A percentile compares a stretch with the other conserved stretches of the same genome.
Evolutionary conservation across 2,888 invertebrate genomes (phyloP).

Genomic region (Argyresthia goedartella): DNA sequence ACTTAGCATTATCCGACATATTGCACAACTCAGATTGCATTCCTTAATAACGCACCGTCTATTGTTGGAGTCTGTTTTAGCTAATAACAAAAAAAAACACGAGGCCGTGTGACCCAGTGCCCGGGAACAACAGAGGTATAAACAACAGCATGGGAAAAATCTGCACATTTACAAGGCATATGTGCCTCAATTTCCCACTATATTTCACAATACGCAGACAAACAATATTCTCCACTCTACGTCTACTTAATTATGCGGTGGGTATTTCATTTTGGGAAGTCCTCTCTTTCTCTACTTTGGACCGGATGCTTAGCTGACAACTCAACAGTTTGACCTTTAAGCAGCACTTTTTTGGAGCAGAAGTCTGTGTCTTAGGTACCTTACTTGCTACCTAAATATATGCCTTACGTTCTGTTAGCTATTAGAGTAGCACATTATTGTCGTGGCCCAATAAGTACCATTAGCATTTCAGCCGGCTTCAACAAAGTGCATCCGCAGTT

Average conservation of each 20-base stretch:
- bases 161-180: slow-evolving; percentile 16
- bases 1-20: not conserved
- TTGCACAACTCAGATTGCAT: slow-evolving; percentile 21
- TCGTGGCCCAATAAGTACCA: no score
- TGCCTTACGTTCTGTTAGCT: no score
- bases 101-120: slow-evolving; percentile 35
- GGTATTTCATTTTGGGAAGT: no score
- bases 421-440: no score
- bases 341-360: no score
- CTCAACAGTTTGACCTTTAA: no score
- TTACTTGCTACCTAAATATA: no score
- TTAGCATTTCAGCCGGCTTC: no score
- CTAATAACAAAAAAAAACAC: slow-evolving; percentile 13
- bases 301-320: no score
- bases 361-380: no score
- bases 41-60: slow-evolving; percentile 12
- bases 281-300: no score
- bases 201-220: not conserved
- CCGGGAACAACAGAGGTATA: slow-evolving; percentile 13
- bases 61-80: slow-evolving; percentile 20
- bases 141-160: slow-evolving; percentile 15
- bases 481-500: no score
- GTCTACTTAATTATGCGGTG: not conserved
- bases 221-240: not conserved
- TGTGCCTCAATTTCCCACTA: slow-evolving; percentile 11